Evolutionary conservation across 2,797 vertebrate species (phyloP), one percentile per base, ranked within the genome.

Genomic region (Micromesistius poutassou): DNA sequence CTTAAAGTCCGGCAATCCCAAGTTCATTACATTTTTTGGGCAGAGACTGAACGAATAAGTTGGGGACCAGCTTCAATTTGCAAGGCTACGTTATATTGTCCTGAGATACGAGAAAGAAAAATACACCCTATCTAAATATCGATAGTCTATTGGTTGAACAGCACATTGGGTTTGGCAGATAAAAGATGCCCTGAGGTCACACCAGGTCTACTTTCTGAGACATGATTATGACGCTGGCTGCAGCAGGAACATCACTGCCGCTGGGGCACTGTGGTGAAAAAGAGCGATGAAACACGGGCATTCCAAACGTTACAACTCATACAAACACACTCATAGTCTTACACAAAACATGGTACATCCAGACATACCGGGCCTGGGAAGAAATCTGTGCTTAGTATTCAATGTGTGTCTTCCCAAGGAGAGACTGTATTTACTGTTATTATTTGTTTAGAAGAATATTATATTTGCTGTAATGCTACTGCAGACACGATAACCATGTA

Each of bases 401-500:
- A 28, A 36, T 9, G 33, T n/a, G 68, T 35, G 75, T 75, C 68
- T 75, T 79, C 76, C 72, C 25, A 77, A 25, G 10, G n/a, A 75
- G 40, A 73, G 13, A n/a, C 10, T 77, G 30, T 72, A 73, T 82
- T 78, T 79, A 62, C 31, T 77, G 46, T 74, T 19, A 55, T 76
- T 76, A 70, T 76, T 73, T 80, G 31, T 83, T 82, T 78, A 16
- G 73, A 36, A 78, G 71, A 33, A 19, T 36, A 40, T 76, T 25
- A 46, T 73, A 83, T 78, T 78, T 78, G 42, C 55, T 72, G 77
- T 30, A 68, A 78, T 77, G 78, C 70, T 33, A 62, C 28, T 71
- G 50, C 19, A 35, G 38, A 77, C 35, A 70, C n/a, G 79, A 75
- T 76, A 74, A 79, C 42, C 71, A 74, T 73, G 40, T 30, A 30